Evolutionary conservation across 2,113 vertebrate genomes (phyloP).

Genomic region (Vulpes vulpes): DNA sequence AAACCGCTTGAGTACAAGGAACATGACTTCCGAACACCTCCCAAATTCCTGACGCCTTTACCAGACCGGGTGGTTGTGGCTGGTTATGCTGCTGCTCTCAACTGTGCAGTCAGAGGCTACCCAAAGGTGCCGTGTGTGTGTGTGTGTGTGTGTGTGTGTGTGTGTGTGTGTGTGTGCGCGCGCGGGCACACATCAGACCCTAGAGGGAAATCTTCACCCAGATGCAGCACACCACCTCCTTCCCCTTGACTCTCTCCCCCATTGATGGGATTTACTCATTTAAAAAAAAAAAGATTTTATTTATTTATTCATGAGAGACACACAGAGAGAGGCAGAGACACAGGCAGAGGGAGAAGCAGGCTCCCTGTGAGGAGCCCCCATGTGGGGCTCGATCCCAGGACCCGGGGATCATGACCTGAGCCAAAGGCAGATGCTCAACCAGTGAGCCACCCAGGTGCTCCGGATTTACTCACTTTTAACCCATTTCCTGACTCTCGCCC

Average conservation of each 20-base stretch:
- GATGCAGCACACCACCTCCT: not conserved
- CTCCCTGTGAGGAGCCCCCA: too few relatives aligned
- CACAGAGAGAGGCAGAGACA: too few relatives aligned
- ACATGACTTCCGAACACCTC: slow-evolving; percentile 88
- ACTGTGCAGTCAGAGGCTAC: slow-evolving; percentile 92
- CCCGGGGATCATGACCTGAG: too few relatives aligned
- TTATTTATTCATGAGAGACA: too few relatives aligned
- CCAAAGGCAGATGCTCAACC: too few relatives aligned
- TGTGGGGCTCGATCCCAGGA: too few relatives aligned
- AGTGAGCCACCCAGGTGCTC: too few relatives aligned
- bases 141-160: accelerated
- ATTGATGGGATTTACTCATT: not conserved
- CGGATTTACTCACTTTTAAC: not conserved
- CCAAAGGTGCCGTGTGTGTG: slow-evolving; percentile 88
- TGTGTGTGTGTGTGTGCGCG: accelerated
- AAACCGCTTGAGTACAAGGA: slow-evolving; percentile 87
- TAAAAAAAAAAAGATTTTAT: too few relatives aligned
- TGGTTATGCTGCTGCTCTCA: slow-evolving; percentile 92
- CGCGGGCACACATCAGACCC: too few relatives aligned
- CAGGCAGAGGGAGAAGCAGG: too few relatives aligned
- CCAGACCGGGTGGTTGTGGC: slow-evolving; percentile 91
- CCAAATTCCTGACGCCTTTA: slow-evolving; percentile 92
- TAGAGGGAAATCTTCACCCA: too few relatives aligned
- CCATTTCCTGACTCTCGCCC: not conserved
- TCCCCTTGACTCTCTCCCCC: not conserved